phyloP scores from a whole-genome alignment of 2,888 invertebrate species.

The Nysson spinosus region DNA sequence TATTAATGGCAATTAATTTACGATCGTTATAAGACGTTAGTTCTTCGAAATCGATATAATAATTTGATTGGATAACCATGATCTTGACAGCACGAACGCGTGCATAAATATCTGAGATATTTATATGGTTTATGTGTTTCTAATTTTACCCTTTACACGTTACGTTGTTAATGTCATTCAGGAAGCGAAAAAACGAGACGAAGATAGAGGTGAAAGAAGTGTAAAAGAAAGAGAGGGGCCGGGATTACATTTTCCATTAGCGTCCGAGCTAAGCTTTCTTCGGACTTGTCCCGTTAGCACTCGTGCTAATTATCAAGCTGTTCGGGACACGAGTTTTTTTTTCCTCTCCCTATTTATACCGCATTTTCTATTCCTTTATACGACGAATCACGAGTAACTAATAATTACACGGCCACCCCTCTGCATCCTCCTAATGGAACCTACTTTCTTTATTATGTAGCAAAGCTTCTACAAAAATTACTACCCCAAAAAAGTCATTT shows the following conservation, averaged over 20 bases:
- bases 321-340: slow-evolving; percentile 43
- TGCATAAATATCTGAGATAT: too few species aligned
- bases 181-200: not conserved
- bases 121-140: too few species aligned
- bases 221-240: slow-evolving; percentile 27
- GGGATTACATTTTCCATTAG: slow-evolving; percentile 68
- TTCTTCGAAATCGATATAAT: too few species aligned
- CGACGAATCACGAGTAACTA: slow-evolving; percentile 32
- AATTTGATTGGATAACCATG: too few species aligned
- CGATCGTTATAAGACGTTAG: too few species aligned
- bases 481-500: too few species aligned
- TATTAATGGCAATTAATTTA: too few species aligned
- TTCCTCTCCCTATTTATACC: slow-evolving; percentile 32
- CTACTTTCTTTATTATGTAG: not conserved
- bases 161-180: slow-evolving; percentile 24
- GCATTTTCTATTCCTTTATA: slow-evolving; percentile 52
- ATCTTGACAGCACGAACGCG: too few species aligned
- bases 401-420: slow-evolving; percentile 29
- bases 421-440: slow-evolving; percentile 16
- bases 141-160: too few species aligned
- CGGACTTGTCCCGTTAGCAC: slow-evolving; percentile 48
- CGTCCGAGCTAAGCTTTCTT: slow-evolving; percentile 49
- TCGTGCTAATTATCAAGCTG: slow-evolving; percentile 59
- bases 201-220: not conserved
- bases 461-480: not conserved